Evolutionary conservation across 2,797 vertebrate species (phyloP).

Genomic region (Sebastes trivittatus): DNA sequence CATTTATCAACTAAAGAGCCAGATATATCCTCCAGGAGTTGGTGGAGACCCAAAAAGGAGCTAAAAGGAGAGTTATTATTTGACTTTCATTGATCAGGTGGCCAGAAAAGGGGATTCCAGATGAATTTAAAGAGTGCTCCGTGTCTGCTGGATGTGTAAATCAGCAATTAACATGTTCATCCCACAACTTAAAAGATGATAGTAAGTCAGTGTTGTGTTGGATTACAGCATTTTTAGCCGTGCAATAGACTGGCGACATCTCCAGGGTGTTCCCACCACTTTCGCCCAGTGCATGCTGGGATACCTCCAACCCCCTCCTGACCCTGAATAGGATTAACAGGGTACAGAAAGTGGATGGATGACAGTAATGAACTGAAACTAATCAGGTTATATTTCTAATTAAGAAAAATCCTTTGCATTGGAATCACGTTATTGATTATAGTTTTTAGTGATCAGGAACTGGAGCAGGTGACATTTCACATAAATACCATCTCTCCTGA

Average conservation of each 20-base stretch:
- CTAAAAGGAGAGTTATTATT: background rate
- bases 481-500: background rate
- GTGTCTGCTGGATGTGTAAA: background rate
- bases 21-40: background rate
- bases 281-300: background rate
- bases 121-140: background rate
- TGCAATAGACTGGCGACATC: background rate
- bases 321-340: background rate
- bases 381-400: constrained; percentile 9
- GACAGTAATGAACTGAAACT: background rate
- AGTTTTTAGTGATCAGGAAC: background rate
- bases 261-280: background rate
- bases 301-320: background rate
- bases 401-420: background rate
- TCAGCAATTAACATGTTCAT: background rate
- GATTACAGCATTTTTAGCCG: background rate
- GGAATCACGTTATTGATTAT: background rate
- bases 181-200: background rate
- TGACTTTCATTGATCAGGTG: no score
- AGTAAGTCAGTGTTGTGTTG: background rate
- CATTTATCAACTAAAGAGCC: background rate
- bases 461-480: constrained; percentile 11
- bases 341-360: background rate
- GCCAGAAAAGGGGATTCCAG: background rate
- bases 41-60: background rate